phyloP scores from a whole-genome alignment of 1,140 invertebrate species.

The Marisa cornuarietis region DNA sequence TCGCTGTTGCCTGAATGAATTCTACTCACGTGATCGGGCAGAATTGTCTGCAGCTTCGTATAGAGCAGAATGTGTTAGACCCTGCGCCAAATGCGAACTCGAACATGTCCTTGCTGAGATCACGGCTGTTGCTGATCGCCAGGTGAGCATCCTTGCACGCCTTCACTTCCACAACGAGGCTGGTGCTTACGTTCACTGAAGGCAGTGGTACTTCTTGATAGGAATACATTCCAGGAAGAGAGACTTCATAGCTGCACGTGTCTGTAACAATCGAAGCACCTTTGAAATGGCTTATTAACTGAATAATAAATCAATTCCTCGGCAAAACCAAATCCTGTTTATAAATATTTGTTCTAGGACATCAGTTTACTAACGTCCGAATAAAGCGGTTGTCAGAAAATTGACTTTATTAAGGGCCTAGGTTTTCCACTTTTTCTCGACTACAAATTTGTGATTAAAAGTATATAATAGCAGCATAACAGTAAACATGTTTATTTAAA shows the following conservation, averaged over 20 bases:
- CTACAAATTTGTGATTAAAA: too few species aligned
- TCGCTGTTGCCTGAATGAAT: too few species aligned
- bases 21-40: not conserved
- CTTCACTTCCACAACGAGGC: constrained; percentile 13
- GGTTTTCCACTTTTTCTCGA: too few species aligned
- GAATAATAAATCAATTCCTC: not conserved
- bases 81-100: constrained; percentile 16
- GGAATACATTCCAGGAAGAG: not conserved
- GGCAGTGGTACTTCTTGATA: constrained; percentile 11
- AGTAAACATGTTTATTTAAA: too few species aligned
- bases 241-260: too few species aligned
- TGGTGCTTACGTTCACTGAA: not conserved
- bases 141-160: constrained; percentile 12
- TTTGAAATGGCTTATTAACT: not conserved
- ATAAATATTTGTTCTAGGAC: too few species aligned
- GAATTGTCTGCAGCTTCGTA: not conserved
- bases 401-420: too few species aligned
- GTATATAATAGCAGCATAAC: too few species aligned
- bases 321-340: too few species aligned
- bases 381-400: too few species aligned
- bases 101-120: not conserved
- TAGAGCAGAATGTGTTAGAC: not conserved
- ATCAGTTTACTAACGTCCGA: too few species aligned
- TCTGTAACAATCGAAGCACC: not conserved
- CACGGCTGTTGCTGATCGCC: constrained; percentile 5